These are phyloP conservation scores for Dendroctonus valens DNA, from an alignment of 1,140 invertebrate genomes.

Conservation along the genomic window DNA sequence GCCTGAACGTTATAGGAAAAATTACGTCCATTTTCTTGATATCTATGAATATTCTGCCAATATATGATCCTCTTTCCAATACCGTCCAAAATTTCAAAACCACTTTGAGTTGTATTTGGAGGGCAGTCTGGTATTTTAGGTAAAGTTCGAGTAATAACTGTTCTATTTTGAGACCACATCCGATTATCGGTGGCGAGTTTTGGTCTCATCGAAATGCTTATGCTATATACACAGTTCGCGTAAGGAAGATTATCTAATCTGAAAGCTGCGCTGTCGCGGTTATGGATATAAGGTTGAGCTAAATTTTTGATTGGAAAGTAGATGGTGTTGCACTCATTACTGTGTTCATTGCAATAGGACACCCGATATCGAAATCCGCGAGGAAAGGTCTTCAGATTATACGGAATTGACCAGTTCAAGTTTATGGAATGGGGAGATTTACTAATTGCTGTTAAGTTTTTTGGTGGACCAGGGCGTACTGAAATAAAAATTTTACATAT, in stretches of 20 bases:
- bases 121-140: slow-evolving; percentile 60
- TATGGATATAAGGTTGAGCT: too few species aligned
- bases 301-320: neutral
- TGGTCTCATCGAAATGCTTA: slow-evolving; percentile 62
- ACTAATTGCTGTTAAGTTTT: slow-evolving; percentile 55
- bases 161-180: slow-evolving; percentile 64
- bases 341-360: slow-evolving; percentile 29
- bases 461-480: slow-evolving; percentile 62
- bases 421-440: slow-evolving; percentile 58
- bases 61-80: slow-evolving; percentile 60
- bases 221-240: slow-evolving; percentile 66
- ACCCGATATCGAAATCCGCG: slow-evolving; percentile 60
- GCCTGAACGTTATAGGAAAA: slow-evolving; percentile 53
- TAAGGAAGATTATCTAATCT: slow-evolving; percentile 60
- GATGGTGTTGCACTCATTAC: slow-evolving; percentile 12
- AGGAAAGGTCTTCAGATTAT: slow-evolving; percentile 60
- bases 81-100: slow-evolving; percentile 60
- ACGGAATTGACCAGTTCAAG: slow-evolving; percentile 60
- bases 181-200: slow-evolving; percentile 54
- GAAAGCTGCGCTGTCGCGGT: slow-evolving; percentile 44
- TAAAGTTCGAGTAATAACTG: slow-evolving; percentile 57
- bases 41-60: slow-evolving; percentile 65
- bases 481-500: slow-evolving; percentile 31
- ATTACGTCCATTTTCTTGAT: slow-evolving; percentile 60
- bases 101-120: slow-evolving; percentile 62